Evolutionary conservation across 1,140 invertebrate species (phyloP).

Genomic region (Caenorhabditis latens): DNA sequence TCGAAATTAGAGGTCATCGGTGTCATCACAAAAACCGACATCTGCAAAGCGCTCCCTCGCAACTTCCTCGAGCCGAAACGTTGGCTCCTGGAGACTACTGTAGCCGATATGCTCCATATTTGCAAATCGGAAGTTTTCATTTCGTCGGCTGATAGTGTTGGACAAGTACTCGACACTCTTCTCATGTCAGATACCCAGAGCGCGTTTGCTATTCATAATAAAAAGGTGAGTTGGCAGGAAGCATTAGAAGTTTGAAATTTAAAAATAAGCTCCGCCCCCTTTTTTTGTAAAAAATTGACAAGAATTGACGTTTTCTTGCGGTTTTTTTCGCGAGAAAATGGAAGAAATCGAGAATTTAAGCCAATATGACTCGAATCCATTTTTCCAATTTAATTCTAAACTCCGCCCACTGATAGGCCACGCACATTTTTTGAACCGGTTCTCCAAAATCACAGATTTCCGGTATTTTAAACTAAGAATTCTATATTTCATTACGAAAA

Average conservation of each 20-base stretch:
- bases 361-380: no score
- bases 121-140: not conserved
- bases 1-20: not conserved
- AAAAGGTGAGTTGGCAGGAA: not conserved
- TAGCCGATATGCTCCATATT: slow-evolving; percentile 34
- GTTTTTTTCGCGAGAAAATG: no score
- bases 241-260: not conserved
- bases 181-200: not conserved
- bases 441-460: no score
- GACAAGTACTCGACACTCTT: slow-evolving; percentile 24
- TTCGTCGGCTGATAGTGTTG: slow-evolving; percentile 21
- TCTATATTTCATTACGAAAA: no score
- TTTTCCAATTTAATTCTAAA: no score
- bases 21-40: slow-evolving; percentile 35
- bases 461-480: no score
- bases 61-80: slow-evolving; percentile 34
- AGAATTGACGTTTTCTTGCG: no score
- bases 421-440: no score
- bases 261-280: no score
- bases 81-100: slow-evolving; percentile 32
- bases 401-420: no score
- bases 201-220: slow-evolving; percentile 47
- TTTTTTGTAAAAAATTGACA: no score
- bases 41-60: slow-evolving; percentile 22
- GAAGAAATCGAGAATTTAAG: no score